Base-by-base conservation (phyloP, 1,140 invertebrate genomes). In the Danaus melanippus region DNA sequence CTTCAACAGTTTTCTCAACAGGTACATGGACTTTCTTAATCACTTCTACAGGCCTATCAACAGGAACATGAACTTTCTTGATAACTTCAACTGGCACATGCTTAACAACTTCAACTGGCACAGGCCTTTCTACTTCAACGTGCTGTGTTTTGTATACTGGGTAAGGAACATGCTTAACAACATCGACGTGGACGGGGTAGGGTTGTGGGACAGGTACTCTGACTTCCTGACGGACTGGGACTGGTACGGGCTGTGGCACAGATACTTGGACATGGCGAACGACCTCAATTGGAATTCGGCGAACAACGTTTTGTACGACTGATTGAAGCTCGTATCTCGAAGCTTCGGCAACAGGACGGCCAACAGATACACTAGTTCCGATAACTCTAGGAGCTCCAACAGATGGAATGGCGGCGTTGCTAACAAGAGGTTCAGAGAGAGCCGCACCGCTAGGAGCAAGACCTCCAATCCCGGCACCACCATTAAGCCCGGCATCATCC, bases 21-120 rank as follows among this genome's bases (percentile, higher is more conserved):
- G 81, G 83, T 8, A 87, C 75, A 21, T 81, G 86, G 11, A 87
- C 56, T 54, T 87, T 86, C 69, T 76, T 83, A 58, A 85, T 84
- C 9, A 86, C 84, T 57, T 84, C 82, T 21, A 79, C 78, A 0
- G 81, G 84, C 53, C 74, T 85, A 42, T 87, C 83, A 5, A 87
- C 77, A 0, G 80, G 81, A 5, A 87, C 60, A 15, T 66, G 84
- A 10, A 86, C 79, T 45, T 85, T 82, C 53, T 66, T 84, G 63
- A 86, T 84, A 8, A 87, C 78, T 53, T 84, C 79, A 17, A 82
- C 53, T 1, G 80, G 83, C 0, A 87, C 78, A 11, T 82, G 71
- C 50, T 71, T 85, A 0, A 87, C 71, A n/a, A 87, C 84, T 50
- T 82, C 80, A 9, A 78, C 74, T 1, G 87, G 84, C 0, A 86